A percentile compares a stretch with the other conserved stretches of the same genome.
phyloP scores from a whole-genome alignment of 2,888 invertebrate genomes.

The Drosophila emarginata region DNA sequence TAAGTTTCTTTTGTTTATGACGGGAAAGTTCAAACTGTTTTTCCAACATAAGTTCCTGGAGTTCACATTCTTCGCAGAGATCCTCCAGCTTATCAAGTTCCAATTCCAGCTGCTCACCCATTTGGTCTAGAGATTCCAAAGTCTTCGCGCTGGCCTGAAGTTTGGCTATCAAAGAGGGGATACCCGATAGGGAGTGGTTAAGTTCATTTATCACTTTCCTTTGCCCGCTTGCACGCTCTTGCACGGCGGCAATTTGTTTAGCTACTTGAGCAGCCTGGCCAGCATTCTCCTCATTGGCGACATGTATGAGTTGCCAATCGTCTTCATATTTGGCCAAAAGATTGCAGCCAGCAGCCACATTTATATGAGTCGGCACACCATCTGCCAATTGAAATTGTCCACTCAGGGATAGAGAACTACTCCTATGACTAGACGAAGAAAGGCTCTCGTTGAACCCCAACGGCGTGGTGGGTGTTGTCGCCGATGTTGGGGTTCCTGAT shows the following conservation, averaged over 20 bases:
- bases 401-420: conserved; percentile 44
- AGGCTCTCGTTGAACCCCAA: conserved; percentile 46
- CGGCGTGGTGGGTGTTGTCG: conserved; percentile 41
- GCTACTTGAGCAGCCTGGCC: conserved; percentile 83
- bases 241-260: conserved; percentile 82
- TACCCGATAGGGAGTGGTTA: conserved; percentile 67
- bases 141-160: conserved; percentile 81
- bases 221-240: conserved; percentile 65
- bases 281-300: conserved; percentile 86
- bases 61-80: conserved; percentile 86
- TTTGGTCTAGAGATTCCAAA: conserved; percentile 83
- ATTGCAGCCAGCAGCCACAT: conserved; percentile 86
- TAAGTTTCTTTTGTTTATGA: conserved; percentile 86
- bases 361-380: conserved; percentile 77
- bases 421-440: conserved; percentile 42
- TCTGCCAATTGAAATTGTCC: conserved; percentile 47
- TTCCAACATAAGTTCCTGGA: conserved; percentile 86
- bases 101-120: conserved; percentile 85
- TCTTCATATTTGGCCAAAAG: conserved; percentile 86
- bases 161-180: conserved; percentile 80
- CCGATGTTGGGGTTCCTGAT: conserved; percentile 28
- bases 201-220: conserved; percentile 75
- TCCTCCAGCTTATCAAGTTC: conserved; percentile 85
- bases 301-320: conserved; percentile 86
- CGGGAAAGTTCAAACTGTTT: conserved; percentile 86